Percentiles rank a stretch among this genome's conserved stretches.
Evolutionary conservation across 1,140 invertebrate genomes (phyloP).

Genomic region (Drosophila azteca): DNA sequence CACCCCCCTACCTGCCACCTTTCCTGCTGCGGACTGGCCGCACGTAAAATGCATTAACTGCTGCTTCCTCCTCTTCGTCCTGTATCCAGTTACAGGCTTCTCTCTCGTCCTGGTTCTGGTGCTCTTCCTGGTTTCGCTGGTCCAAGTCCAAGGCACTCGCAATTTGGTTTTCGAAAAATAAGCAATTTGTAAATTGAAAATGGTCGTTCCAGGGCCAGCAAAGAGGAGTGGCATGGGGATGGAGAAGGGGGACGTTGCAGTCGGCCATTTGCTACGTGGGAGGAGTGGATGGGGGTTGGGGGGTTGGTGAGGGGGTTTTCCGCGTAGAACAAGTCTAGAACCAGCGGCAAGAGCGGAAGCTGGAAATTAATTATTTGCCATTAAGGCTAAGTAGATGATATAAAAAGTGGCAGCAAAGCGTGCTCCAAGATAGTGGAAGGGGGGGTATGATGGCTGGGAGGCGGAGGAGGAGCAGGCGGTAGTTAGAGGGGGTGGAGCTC

Average conservation of each 20-base stretch:
- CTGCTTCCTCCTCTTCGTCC: constrained; percentile 30
- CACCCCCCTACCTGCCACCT: constrained; percentile 1
- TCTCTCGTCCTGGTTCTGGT: constrained; percentile 4
- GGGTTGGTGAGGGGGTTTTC: constrained; percentile 4
- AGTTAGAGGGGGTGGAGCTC: background rate
- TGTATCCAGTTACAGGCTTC: constrained; percentile 46
- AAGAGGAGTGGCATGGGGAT: background rate
- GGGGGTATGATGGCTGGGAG: background rate
- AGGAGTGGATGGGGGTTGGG: constrained; percentile 25
- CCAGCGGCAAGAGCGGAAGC: constrained; percentile 62
- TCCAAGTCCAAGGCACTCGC: constrained; percentile 74
- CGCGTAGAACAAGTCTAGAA: constrained; percentile 19
- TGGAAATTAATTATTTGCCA: constrained; percentile 84
- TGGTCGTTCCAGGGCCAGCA: constrained; percentile 44
- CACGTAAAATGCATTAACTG: constrained; percentile 83
- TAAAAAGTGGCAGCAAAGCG: constrained; percentile 74
- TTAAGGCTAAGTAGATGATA: constrained; percentile 83
- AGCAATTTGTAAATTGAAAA: constrained; percentile 83
- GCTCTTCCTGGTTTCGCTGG: background rate
- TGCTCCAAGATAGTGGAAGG: background rate
- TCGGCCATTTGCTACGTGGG: constrained; percentile 48
- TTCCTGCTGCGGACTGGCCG: constrained; percentile 51
- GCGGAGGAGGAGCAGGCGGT: background rate
- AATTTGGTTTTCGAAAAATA: constrained; percentile 81
- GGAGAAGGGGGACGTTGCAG: constrained; percentile 47